Percentiles rank a stretch among this genome's conserved stretches.
Evolutionary conservation across 1,140 invertebrate species (phyloP).

Genomic region (Paracyclopina nana): DNA sequence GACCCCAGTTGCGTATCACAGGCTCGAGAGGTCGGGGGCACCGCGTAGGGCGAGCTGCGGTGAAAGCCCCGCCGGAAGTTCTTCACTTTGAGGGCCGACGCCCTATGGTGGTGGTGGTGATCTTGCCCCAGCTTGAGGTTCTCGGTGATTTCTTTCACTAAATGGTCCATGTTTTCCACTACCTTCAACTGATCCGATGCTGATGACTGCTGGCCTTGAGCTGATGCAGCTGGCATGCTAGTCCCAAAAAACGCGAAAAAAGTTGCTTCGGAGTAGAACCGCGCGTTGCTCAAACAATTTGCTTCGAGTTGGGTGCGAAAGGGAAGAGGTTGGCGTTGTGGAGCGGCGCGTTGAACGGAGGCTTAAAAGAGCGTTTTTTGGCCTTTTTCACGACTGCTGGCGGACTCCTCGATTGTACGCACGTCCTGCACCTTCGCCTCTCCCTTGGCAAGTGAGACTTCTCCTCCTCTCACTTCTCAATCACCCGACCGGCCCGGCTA

Average conservation of each 20-base stretch:
- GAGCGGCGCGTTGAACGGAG: slow-evolving; percentile 1
- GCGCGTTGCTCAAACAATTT: background rate
- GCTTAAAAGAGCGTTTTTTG: background rate
- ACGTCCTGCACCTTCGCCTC: slow-evolving; percentile 2
- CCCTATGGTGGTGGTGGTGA: background rate
- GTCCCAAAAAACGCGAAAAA: background rate
- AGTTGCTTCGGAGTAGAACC: background rate
- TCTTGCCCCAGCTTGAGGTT: slow-evolving; percentile 2
- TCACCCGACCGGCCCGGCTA: background rate
- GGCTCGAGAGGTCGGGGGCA: background rate
- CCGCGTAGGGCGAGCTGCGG: background rate
- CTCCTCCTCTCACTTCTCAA: background rate
- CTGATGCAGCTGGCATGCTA: background rate
- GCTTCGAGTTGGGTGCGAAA: background rate
- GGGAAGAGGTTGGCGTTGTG: background rate
- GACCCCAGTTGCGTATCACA: background rate
- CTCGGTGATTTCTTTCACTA: slow-evolving; percentile 5
- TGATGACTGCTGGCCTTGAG: background rate
- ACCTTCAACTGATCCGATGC: background rate
- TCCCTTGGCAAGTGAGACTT: slow-evolving; percentile 3
- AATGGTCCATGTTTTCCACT: slow-evolving; percentile 2
- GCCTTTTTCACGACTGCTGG: background rate
- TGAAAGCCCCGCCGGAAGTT: background rate
- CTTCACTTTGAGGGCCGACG: background rate
- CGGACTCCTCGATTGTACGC: too few species aligned